These are phyloP conservation scores for Oophaga pumilio DNA, from an alignment of 2,113 vertebrate genomes.

Conservation along the genomic window DNA sequence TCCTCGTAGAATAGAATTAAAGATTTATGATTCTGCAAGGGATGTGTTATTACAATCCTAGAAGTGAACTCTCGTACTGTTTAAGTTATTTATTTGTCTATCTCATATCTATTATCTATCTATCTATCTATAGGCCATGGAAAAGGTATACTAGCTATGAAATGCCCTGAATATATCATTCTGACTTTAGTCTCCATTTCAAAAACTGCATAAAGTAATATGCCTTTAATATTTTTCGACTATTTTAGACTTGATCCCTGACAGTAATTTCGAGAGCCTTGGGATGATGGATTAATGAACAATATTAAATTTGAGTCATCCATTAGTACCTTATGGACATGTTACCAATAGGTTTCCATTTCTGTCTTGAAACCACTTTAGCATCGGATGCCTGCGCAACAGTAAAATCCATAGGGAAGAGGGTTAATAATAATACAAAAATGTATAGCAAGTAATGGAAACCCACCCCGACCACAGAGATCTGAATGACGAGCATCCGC, in stretches of 20 bases:
- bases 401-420: constrained; percentile 25
- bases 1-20: constrained; percentile 3
- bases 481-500: constrained; percentile 6
- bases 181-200: background rate
- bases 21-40: background rate
- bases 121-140: background rate
- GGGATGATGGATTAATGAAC: constrained; percentile 41
- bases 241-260: constrained; percentile 45
- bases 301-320: constrained; percentile 51
- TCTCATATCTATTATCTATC: background rate
- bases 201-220: constrained; percentile 7
- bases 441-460: constrained; percentile 30
- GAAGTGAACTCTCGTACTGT: background rate
- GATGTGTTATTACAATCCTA: background rate
- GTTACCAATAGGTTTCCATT: constrained; percentile 52
- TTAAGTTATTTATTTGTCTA: background rate
- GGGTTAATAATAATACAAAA: constrained; percentile 13
- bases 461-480: constrained; percentile 21
- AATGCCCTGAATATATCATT: background rate
- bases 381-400: constrained; percentile 31
- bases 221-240: constrained; percentile 15
- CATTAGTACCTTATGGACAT: constrained; percentile 49
- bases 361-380: constrained; percentile 53
- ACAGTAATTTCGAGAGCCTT: constrained; percentile 18
- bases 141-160: background rate